A percentile compares a stretch with the other conserved stretches of the same genome.
Evolutionary conservation across 2,797 vertebrate species (phyloP).

Genomic region (Gouania willdenowi): DNA sequence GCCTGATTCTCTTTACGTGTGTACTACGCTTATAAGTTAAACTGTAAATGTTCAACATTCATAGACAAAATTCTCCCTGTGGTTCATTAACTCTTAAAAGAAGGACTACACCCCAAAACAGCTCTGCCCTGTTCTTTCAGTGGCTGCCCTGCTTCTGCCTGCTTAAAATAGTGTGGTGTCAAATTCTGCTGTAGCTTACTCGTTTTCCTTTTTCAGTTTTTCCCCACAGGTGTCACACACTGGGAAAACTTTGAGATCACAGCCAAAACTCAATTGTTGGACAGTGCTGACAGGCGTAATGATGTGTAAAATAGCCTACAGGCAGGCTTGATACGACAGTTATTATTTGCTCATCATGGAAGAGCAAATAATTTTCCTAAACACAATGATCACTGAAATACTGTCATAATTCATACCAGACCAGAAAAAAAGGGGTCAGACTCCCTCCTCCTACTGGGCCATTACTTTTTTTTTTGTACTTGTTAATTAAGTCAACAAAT

Average conservation of each 20-base stretch:
- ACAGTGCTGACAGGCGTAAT: constrained; percentile 47
- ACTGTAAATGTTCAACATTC: too few species aligned
- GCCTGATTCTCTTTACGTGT: too few species aligned
- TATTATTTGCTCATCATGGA: constrained; percentile 51
- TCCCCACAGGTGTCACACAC: constrained; percentile 10
- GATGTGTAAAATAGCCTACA: constrained; percentile 61
- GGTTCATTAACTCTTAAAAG: too few species aligned
- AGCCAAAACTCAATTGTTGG: constrained; percentile 41
- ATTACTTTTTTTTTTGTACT: constrained; percentile 57
- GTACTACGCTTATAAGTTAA: too few species aligned
- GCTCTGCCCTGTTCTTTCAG: constrained; percentile 47
- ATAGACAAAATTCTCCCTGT: too few species aligned
- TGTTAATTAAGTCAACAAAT: constrained; percentile 70
- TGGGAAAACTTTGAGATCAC: constrained; percentile 6
- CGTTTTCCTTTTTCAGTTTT: too few species aligned
- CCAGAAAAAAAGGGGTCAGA: constrained; percentile 65
- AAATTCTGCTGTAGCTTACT: constrained; percentile 29
- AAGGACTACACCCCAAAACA: constrained; percentile 48
- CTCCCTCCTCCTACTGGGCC: constrained; percentile 35
- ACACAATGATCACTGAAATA: constrained; percentile 70
- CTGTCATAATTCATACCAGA: constrained; percentile 77
- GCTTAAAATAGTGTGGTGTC: constrained; percentile 51
- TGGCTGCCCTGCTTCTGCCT: constrained; percentile 66
- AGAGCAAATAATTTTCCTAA: constrained; percentile 64
- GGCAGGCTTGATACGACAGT: constrained; percentile 23